phyloP scores from a whole-genome alignment of 2,888 invertebrate genomes.

The Hirtodrosophila confusa region DNA sequence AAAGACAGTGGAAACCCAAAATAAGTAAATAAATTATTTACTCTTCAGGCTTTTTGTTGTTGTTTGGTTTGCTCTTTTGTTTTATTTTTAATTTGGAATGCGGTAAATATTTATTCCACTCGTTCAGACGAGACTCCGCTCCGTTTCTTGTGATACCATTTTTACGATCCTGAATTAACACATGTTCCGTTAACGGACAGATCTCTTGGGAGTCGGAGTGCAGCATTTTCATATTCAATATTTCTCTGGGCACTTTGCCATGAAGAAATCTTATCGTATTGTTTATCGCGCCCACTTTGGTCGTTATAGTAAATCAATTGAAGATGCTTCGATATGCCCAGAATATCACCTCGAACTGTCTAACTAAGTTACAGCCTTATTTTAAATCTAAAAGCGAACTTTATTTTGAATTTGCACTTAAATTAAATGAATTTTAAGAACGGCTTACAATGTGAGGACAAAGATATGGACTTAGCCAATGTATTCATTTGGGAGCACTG shows the following conservation, averaged over 20 bases:
- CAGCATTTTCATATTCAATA: slow-evolving; percentile 30
- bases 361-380: slow-evolving; percentile 2
- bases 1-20: slow-evolving; percentile 24
- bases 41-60: slow-evolving; percentile 14
- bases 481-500: too few species aligned
- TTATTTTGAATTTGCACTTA: slow-evolving; percentile 17
- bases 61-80: slow-evolving; percentile 42
- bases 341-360: neutral
- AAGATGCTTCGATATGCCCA: slow-evolving; percentile 7
- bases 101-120: slow-evolving; percentile 65
- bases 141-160: slow-evolving; percentile 37
- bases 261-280: slow-evolving; percentile 35
- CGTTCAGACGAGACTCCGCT: slow-evolving; percentile 22
- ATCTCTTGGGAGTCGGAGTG: slow-evolving; percentile 28
- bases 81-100: slow-evolving; percentile 64
- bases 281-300: slow-evolving; percentile 43
- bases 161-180: slow-evolving; percentile 72
- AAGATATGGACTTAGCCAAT: neutral
- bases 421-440: too few species aligned
- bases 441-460: neutral
- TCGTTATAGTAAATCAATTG: slow-evolving; percentile 57
- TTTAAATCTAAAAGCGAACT: neutral
- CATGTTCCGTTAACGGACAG: slow-evolving; percentile 62
- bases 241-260: slow-evolving; percentile 39
- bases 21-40: slow-evolving; percentile 68